A percentile compares a stretch with the other conserved stretches of the same genome.
These are phyloP conservation scores for Spheniscus humboldti DNA, from an alignment of 2,797 vertebrate genomes.

Conservation along the genomic window DNA sequence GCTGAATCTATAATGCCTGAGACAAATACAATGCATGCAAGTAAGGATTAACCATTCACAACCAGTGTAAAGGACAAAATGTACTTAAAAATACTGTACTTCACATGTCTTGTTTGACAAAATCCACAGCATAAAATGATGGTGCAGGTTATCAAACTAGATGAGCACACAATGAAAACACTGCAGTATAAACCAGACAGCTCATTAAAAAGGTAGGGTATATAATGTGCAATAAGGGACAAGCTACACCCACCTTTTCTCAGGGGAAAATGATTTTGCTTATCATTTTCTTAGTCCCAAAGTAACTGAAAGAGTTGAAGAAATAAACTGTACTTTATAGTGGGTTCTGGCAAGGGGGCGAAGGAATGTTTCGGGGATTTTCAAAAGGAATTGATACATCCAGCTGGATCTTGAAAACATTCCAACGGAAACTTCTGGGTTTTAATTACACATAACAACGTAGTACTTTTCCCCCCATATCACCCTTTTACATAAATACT, in stretches of 20 bases:
- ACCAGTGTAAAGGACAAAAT: neutral
- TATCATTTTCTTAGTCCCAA: neutral
- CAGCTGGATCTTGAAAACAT: neutral
- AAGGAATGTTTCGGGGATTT: neutral
- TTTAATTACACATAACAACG: neutral
- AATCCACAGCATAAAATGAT: neutral
- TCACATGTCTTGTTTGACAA: neutral
- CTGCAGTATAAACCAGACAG: neutral
- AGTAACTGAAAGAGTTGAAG: neutral
- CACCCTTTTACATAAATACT: neutral
- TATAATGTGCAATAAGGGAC: neutral
- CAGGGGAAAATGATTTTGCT: neutral
- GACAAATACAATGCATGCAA: neutral
- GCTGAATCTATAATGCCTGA: neutral
- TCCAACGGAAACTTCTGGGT: neutral
- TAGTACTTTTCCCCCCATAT: neutral
- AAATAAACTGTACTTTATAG: neutral
- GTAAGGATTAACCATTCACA: neutral
- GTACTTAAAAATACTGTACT: neutral
- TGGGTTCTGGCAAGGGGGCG: neutral
- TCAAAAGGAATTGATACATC: neutral
- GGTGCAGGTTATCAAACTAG: neutral
- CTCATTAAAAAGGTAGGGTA: constrained; percentile 17
- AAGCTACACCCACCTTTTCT: neutral
- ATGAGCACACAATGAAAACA: neutral